Evolutionary conservation across 2,888 invertebrate genomes (phyloP).

Genomic region (Odiellus spinosus): DNA sequence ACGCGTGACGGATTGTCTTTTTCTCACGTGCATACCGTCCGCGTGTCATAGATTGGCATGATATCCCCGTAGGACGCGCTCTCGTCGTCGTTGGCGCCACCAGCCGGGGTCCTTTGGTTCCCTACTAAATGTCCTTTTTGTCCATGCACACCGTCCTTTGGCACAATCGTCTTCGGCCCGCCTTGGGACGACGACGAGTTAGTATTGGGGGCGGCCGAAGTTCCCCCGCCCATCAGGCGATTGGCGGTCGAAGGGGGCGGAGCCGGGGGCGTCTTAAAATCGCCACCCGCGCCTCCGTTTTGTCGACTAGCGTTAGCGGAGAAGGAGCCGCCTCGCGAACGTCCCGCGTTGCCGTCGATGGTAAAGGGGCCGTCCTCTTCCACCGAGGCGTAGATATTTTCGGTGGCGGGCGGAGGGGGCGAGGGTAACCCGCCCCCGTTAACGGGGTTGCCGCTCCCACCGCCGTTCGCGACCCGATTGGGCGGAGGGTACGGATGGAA

Average conservation of each 20-base stretch:
- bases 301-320: slow-evolving; percentile 7
- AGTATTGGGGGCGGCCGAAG: slow-evolving; percentile 13
- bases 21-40: slow-evolving; percentile 15
- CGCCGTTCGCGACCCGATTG: slow-evolving; percentile 6
- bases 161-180: too few species aligned
- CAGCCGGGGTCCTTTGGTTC: too few species aligned
- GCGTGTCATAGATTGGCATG: slow-evolving; percentile 16
- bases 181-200: slow-evolving; percentile 6
- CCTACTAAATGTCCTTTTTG: too few species aligned
- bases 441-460: slow-evolving; percentile 10
- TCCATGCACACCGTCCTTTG: too few species aligned
- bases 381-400: slow-evolving; percentile 16
- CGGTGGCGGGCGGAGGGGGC: slow-evolving; percentile 11
- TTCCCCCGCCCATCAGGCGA: not conserved
- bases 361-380: slow-evolving; percentile 17
- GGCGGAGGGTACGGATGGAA: slow-evolving; percentile 11
- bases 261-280: not conserved
- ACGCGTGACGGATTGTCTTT: too few species aligned
- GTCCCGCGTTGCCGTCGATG: slow-evolving; percentile 10
- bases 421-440: slow-evolving; percentile 10
- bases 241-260: not conserved
- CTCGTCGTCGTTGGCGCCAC: slow-evolving; percentile 9
- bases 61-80: slow-evolving; percentile 16
- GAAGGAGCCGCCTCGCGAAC: slow-evolving; percentile 9
- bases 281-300: slow-evolving; percentile 8